phyloP scores from a whole-genome alignment of 2,113 vertebrate species.

The Seriola aureovittata region DNA sequence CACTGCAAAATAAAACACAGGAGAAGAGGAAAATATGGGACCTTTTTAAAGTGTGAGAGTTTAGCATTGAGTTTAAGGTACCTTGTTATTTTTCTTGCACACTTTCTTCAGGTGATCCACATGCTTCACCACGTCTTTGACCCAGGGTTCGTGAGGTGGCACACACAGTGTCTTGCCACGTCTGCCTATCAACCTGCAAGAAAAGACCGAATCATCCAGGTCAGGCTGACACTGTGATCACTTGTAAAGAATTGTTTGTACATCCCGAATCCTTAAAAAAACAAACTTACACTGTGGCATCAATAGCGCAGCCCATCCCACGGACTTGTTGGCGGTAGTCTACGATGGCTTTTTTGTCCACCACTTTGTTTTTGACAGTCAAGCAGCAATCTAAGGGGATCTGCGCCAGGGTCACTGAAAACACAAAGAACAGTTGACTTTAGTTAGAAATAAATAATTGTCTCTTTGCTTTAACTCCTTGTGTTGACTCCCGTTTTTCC shows the following conservation, averaged over 20 bases:
- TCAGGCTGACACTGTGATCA: not conserved
- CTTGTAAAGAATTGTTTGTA: not conserved
- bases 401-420: constrained; percentile 36
- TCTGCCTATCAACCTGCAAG: constrained; percentile 61
- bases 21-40: no score
- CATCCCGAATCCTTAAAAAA: not conserved
- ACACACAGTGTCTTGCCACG: not conserved
- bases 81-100: constrained; percentile 26
- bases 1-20: no score
- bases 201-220: not conserved
- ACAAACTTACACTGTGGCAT: constrained; percentile 61
- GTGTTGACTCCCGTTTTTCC: no score
- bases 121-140: accelerated
- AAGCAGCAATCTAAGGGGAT: constrained; percentile 64
- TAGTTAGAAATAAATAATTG: no score
- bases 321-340: constrained; percentile 16
- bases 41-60: no score
- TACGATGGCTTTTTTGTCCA: accelerated
- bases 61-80: constrained; percentile 2
- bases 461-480: no score
- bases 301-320: constrained; percentile 45
- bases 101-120: accelerated
- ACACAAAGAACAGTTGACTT: not conserved
- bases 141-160: not conserved
- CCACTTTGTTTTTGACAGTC: accelerated